phyloP scores from a whole-genome alignment of 2,888 invertebrate genomes.

The Linyphia triangularis region DNA sequence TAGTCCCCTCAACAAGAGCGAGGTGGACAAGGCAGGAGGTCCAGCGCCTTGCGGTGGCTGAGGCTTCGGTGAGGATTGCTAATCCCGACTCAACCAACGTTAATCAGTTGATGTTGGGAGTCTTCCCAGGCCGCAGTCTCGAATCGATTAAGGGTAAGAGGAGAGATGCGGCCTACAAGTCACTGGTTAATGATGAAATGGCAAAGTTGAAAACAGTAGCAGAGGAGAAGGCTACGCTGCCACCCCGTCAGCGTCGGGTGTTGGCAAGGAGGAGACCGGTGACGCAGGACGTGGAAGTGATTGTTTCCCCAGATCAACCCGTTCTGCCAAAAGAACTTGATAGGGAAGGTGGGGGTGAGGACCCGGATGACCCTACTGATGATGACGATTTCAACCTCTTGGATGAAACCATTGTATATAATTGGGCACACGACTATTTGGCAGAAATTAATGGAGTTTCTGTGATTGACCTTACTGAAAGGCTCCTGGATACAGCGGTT shows the following conservation, averaged over 20 bases:
- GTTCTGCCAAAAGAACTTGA: background rate
- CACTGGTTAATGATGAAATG: background rate
- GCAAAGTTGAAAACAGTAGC: background rate
- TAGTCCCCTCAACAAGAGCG: background rate
- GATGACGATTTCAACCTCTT: background rate
- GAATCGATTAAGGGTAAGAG: background rate
- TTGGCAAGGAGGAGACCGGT: background rate
- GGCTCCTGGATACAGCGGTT: no score
- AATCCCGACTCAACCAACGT: background rate
- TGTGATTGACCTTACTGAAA: no score
- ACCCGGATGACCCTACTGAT: no score
- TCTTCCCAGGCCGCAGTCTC: background rate
- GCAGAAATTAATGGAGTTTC: no score
- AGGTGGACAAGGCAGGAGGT: background rate
- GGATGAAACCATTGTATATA: background rate
- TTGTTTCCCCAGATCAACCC: background rate
- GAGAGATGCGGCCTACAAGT: background rate
- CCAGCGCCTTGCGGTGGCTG: background rate
- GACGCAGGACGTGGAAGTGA: no score
- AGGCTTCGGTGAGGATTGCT: background rate
- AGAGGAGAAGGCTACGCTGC: background rate
- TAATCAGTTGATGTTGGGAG: background rate
- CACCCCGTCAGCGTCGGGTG: no score
- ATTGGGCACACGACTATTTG: background rate
- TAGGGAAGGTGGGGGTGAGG: no score